Evolutionary conservation across 2,113 vertebrate genomes (phyloP), one percentile per base, ranked within the genome.

Genomic region (Rhabdomys dilectus): DNA sequence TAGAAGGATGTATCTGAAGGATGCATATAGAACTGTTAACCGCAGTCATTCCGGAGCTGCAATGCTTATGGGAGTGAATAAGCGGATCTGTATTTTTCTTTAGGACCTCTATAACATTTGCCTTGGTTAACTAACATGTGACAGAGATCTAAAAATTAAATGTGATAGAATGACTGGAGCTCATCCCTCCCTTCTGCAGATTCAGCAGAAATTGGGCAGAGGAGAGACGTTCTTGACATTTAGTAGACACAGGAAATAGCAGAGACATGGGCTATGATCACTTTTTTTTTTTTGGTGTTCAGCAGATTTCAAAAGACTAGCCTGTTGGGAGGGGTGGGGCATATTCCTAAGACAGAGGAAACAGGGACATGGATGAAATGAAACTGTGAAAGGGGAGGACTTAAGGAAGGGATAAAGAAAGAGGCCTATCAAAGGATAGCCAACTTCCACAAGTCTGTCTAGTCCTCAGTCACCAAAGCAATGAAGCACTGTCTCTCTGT

Each of bases 351-450:
- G 81, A 96, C 94, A 91, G 66, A 7, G 60, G 60, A 82, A 8
- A 29, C 72, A 94, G 31, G 11, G 53, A 77, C 58, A 80, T 86
- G 42, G 85, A 68, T 26, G 24, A 16, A 86, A 91, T 87, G 56
- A 95, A 95, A 78, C 24, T 31, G 19, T 80, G 73, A 95, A 96
- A 72, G 19, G 36, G 66, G 73, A 93, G 36, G 45, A 93, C 56
- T 89, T 95, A 86, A 51, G 48, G 77, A 93, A 78, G 13, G 58
- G n/a, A 86, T 89, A 77, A 87, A 96, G n/a, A 56, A 94, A 80
- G 66, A 34, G 24, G 45, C 5, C 87, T 95, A 80, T 95, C 72
- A 89, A 90, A 95, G 66, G 72, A 91, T 89, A 24, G 64, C 22
- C 68, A 72, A 58, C 29, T 10, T 91, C 31, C 75, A 56, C 56